Base-by-base conservation (phyloP, 2,888 invertebrate species). In the Caenorhabditis imperialis region DNA sequence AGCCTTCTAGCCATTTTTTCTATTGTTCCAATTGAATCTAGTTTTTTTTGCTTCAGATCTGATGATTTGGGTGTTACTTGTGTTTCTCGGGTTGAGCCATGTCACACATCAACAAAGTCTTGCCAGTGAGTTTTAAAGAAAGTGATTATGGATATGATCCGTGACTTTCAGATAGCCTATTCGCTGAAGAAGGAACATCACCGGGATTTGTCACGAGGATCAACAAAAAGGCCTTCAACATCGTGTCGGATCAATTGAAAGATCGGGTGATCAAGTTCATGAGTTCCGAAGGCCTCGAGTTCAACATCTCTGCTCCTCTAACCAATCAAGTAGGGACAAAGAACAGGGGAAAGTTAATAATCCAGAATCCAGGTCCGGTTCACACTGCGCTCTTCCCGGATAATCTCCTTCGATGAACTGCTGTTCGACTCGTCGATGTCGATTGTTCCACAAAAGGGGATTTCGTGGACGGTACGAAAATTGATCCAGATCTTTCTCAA, bases 191-290 rank as follows among this genome's bases (percentile, higher is more conserved):
- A 44, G 81, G 85, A 45, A 85, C 83, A 12, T 74, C 83, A 50
- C 74, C 86, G 14, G 86, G 86, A 58, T 86, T 86, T 67, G 78
- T 81, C 14, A 79, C 83, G 7, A 57, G 78, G 50, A 72, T 86
- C 25, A 84, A 81, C 50, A 78, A 78, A 25, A 83, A 78, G 53
- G 85, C 77, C 8, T 71, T 85, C 50, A 79, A 70, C 25, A 77
- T 85, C 30, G 65, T 84, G 2, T 60, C 76, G 6, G 83, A 86
- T 30, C 86, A 86, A 40, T 69, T 86, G 47, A 75, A 78, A 45
- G 81, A 84, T 33, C 76, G 86, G 20, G 85, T 85, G 33, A 30
- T 74, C 14, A 81, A 84, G 55, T 86, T 87, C 54, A 83, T 86
- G 81, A 77, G 81, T 23, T 77, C 81, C 37, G 85, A 84, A 23